Percentiles rank a stretch among this genome's conserved stretches.
phyloP scores from a whole-genome alignment of 1,140 invertebrate species.

The Cydia amplana region DNA sequence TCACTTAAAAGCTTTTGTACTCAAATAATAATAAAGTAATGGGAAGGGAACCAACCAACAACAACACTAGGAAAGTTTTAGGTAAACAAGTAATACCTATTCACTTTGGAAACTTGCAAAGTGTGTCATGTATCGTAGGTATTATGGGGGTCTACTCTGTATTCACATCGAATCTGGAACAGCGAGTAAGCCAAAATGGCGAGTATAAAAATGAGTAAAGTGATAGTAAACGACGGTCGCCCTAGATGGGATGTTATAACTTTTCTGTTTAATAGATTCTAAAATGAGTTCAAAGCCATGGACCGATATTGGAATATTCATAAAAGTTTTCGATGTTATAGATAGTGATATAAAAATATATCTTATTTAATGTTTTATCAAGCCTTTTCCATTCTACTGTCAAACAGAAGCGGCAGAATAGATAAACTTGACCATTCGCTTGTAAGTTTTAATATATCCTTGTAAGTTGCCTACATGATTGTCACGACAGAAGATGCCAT shows the following conservation, averaged over 20 bases:
- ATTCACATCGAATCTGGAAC: conserved; percentile 63
- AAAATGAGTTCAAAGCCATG: conserved; percentile 40
- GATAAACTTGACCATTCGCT: no score
- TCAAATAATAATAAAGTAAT: neutral
- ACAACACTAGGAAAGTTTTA: conserved; percentile 35
- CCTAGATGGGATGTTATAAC: conserved; percentile 51
- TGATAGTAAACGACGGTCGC: conserved; percentile 60
- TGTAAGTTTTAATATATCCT: no score
- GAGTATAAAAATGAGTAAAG: conserved; percentile 68
- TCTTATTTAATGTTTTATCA: neutral
- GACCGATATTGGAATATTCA: conserved; percentile 34
- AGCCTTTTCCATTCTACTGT: no score
- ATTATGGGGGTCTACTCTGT: conserved; percentile 58
- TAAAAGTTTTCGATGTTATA: conserved; percentile 38
- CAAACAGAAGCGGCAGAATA: no score
- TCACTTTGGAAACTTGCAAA: conserved; percentile 41
- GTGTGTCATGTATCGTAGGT: conserved; percentile 55
- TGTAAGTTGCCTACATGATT: no score
- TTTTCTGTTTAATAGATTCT: conserved; percentile 52
- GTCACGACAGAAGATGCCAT: neutral
- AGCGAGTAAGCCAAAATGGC: conserved; percentile 58
- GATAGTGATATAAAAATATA: neutral
- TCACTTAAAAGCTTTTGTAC: neutral
- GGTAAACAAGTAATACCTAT: conserved; percentile 48
- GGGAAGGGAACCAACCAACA: neutral